These are phyloP conservation scores for Nephrotoma flavescens DNA, from an alignment of 2,888 invertebrate species.

Conservation along the genomic window DNA sequence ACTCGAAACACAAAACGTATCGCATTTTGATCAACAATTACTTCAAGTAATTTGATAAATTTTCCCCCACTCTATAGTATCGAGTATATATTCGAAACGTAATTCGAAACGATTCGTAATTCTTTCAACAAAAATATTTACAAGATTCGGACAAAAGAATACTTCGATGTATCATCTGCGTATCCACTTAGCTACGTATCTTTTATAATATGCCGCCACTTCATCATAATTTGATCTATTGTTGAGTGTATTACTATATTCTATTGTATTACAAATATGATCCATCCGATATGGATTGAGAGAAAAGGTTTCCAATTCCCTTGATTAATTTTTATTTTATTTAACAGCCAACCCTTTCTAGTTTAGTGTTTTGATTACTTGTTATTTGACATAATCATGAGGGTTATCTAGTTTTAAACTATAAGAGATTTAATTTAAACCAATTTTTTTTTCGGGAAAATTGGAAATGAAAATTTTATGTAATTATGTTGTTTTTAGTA, in stretches of 20 bases:
- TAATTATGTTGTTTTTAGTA: not conserved
- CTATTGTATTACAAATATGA: not conserved
- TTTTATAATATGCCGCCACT: not conserved
- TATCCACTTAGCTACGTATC: not conserved
- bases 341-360: not conserved
- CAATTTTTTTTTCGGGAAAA: not conserved
- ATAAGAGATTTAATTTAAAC: not conserved
- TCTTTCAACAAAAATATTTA: not conserved
- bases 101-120: not conserved
- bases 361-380: not conserved
- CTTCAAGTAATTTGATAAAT: not conserved
- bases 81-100: not conserved
- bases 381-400: not conserved
- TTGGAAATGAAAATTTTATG: not conserved
- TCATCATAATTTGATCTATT: not conserved
- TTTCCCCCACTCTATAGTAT: not conserved
- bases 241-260: not conserved
- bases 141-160: not conserved
- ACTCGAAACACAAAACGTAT: not conserved
- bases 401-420: not conserved
- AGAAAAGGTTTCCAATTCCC: not conserved
- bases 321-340: not conserved
- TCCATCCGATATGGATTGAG: not conserved
- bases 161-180: not conserved
- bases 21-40: not conserved